These are phyloP conservation scores for Sander lucioperca DNA, from an alignment of 2,113 vertebrate species.

Conservation along the genomic window DNA sequence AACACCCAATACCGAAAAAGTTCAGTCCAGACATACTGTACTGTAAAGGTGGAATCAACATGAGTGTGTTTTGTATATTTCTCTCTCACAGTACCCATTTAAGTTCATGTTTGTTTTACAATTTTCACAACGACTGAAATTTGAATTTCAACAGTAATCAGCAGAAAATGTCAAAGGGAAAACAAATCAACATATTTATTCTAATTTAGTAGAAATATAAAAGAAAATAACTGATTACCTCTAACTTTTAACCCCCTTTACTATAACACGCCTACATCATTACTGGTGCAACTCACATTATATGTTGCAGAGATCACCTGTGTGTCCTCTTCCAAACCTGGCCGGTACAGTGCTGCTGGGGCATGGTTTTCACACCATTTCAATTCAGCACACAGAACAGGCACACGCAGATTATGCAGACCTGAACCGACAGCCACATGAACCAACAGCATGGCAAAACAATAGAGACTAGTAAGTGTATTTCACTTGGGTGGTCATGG, in stretches of 20 bases:
- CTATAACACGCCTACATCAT: too few relatives aligned
- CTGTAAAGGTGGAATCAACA: neutral
- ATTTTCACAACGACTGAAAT: neutral
- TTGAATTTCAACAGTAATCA: neutral
- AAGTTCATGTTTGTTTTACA: neutral
- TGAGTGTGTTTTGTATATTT: neutral
- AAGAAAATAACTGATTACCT: neutral
- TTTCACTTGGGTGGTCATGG: neutral
- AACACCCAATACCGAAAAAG: neutral
- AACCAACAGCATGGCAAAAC: neutral
- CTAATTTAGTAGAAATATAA: neutral
- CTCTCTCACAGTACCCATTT: neutral
- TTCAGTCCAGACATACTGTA: neutral
- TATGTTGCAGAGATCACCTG: neutral
- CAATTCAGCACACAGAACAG: too few relatives aligned
- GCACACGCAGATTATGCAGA: too few relatives aligned
- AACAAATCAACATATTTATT: neutral
- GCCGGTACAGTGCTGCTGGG: too few relatives aligned
- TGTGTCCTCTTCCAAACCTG: neutral
- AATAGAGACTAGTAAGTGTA: neutral
- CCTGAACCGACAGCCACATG: too few relatives aligned
- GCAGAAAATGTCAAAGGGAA: slow-evolving; percentile 12
- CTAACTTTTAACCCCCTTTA: neutral
- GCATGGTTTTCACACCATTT: too few relatives aligned
- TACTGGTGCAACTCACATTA: neutral